Evolutionary conservation across 1,140 invertebrate genomes (phyloP).

Genomic region (Drosophila gunungcola): DNA sequence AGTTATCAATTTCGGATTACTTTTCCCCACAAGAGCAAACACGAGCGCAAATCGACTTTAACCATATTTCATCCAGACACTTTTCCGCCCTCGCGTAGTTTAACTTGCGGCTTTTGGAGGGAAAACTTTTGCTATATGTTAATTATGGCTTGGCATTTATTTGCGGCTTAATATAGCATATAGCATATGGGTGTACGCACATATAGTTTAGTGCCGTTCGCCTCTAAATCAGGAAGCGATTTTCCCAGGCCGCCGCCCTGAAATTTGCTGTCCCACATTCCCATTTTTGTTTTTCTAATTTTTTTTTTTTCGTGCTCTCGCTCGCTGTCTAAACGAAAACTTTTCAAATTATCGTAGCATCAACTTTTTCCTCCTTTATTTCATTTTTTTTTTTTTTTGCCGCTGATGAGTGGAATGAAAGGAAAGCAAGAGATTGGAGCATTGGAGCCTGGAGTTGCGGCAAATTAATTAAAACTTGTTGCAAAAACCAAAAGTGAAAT

Average conservation of each 20-base stretch:
- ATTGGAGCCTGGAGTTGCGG: slow-evolving; percentile 57
- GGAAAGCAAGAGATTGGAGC: slow-evolving; percentile 20
- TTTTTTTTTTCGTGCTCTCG: slow-evolving; percentile 29
- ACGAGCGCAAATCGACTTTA: slow-evolving; percentile 24
- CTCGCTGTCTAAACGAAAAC: slow-evolving; percentile 79
- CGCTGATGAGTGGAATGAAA: slow-evolving; percentile 55
- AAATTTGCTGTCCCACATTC: slow-evolving; percentile 43
- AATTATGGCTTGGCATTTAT: slow-evolving; percentile 81
- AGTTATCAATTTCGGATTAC: slow-evolving; percentile 54
- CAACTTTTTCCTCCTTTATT: slow-evolving; percentile 59
- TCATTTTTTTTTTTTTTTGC: slow-evolving; percentile 14
- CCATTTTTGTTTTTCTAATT: slow-evolving; percentile 15
- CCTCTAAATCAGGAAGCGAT: slow-evolving; percentile 57
- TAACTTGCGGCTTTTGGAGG: slow-evolving; percentile 51
- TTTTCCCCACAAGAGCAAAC: slow-evolving; percentile 27
- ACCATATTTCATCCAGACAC: slow-evolving; percentile 53
- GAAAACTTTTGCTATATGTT: slow-evolving; percentile 81
- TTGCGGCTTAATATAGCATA: slow-evolving; percentile 80
- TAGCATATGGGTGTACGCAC: slow-evolving; percentile 60
- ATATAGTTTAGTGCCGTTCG: slow-evolving; percentile 47
- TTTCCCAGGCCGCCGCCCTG: slow-evolving; percentile 19
- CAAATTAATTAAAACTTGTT: slow-evolving; percentile 84
- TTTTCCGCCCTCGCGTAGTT: slow-evolving; percentile 2
- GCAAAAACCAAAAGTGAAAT: slow-evolving; percentile 61
- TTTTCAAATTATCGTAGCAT: slow-evolving; percentile 82